Conservation (phyloP, 35 echinoderm and acorn worm genomes). For the Apostichopus japonicus region DNA sequence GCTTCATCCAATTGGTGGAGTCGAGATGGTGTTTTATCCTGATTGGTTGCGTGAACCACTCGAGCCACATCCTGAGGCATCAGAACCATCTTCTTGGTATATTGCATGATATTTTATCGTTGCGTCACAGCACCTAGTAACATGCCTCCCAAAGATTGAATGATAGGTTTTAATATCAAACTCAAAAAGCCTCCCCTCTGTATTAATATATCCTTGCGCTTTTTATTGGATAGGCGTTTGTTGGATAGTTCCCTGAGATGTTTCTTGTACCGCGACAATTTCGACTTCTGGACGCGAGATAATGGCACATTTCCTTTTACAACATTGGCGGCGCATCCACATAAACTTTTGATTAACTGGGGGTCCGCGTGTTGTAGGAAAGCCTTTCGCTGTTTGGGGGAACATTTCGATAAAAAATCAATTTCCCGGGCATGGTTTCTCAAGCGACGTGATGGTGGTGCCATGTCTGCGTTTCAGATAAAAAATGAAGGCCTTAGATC, state of each 20-base stretch:
- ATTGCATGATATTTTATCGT: constrained; percentile 15
- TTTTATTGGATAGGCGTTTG: neutral
- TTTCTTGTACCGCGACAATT: constrained; percentile 32
- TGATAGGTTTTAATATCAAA: constrained; percentile 18
- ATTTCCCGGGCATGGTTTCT: neutral
- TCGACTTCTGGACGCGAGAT: neutral
- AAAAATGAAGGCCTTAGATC: neutral
- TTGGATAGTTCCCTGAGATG: neutral
- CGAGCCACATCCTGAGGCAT: constrained; percentile 28
- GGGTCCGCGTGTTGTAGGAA: neutral
- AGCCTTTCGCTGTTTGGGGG: neutral
- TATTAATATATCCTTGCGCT: constrained; percentile 18
- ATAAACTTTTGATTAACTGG: neutral
- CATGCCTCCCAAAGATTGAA: constrained; percentile 10
- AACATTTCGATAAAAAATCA: neutral
- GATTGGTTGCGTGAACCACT: neutral
- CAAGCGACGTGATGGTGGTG: constrained; percentile 9
- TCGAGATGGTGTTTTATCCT: constrained; percentile 7
- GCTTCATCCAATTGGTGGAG: neutral
- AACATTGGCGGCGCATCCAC: constrained; percentile 18
- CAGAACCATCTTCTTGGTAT: constrained; percentile 31
- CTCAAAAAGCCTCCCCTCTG: constrained; percentile 31
- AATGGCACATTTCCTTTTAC: constrained; percentile 27
- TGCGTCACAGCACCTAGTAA: constrained; percentile 12
- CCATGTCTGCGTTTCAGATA: neutral